These are phyloP conservation scores for Odobenus rosmarus DNA, from an alignment of 2,113 vertebrate species.

Conservation along the genomic window DNA sequence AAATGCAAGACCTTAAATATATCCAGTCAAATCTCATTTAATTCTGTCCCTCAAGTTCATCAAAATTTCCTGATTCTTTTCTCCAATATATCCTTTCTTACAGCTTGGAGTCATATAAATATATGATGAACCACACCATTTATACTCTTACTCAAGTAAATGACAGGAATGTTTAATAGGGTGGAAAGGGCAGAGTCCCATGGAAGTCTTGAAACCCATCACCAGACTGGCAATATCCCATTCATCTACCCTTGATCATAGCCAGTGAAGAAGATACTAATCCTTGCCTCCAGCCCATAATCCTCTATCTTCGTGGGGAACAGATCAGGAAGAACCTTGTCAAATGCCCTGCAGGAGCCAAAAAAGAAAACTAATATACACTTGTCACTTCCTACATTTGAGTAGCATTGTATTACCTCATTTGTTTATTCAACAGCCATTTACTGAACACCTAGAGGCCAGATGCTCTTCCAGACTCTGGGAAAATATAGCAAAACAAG, in stretches of 20 bases:
- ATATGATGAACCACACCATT: not conserved
- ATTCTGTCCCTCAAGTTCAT: not conserved
- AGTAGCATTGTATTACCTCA: not conserved
- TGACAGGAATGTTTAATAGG: not conserved
- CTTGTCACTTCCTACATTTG: not conserved
- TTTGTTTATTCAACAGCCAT: not conserved
- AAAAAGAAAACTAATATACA: not conserved
- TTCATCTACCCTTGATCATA: not conserved
- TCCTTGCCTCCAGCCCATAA: not conserved
- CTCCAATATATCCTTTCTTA: not conserved
- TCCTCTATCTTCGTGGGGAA: not conserved
- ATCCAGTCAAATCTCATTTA: not conserved
- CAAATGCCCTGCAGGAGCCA: not conserved
- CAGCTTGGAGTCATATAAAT: not conserved
- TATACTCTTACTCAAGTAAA: not conserved
- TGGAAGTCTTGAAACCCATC: not conserved
- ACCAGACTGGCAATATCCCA: not conserved
- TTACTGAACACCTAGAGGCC: not conserved
- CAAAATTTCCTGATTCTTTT: not conserved
- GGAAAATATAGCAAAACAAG: not conserved
- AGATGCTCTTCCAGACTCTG: not conserved
- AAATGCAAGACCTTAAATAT: constrained; percentile 19
- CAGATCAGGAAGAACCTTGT: not conserved
- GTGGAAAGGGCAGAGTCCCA: not conserved
- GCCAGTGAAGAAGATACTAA: not conserved